These are phyloP conservation scores for Scelioninae gen. 1 DNA, from an alignment of 2,888 invertebrate genomes.

Conservation along the genomic window DNA sequence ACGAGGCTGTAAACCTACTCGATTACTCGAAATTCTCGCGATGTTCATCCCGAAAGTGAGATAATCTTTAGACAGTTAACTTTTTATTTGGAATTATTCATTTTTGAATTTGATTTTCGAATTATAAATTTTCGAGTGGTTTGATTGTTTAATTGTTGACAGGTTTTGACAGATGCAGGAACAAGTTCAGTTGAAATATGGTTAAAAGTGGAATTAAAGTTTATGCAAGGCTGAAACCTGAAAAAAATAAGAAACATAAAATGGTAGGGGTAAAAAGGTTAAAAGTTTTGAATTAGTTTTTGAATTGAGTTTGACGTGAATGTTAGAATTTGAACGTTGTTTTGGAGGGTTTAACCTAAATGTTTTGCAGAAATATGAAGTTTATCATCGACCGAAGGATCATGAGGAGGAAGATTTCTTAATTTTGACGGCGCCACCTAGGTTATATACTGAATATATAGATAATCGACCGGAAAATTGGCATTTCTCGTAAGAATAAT, in stretches of 20 bases:
- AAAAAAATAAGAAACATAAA: conserved; percentile 54
- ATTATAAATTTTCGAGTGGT: conserved; percentile 10
- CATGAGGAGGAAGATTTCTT: conserved; percentile 75
- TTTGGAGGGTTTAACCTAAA: too few relatives aligned
- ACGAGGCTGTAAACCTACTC: conserved; percentile 32
- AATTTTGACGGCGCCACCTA: conserved; percentile 70
- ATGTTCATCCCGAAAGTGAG: too few relatives aligned
- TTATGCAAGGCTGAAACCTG: conserved; percentile 61
- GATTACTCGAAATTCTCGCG: conserved; percentile 47
- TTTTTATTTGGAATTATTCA: too few relatives aligned
- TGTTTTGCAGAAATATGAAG: conserved; percentile 73
- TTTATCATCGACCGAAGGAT: conserved; percentile 75
- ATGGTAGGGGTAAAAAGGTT: conserved; percentile 25
- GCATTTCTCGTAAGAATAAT: conserved; percentile 77
- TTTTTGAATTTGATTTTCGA: too few relatives aligned
- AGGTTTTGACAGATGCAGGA: conserved; percentile 3
- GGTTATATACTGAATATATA: conserved; percentile 72
- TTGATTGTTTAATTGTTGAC: neutral
- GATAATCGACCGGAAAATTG: conserved; percentile 79
- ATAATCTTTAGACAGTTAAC: too few relatives aligned
- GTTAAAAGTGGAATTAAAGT: conserved; percentile 62
- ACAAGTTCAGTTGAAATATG: conserved; percentile 32
- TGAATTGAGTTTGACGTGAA: too few relatives aligned
- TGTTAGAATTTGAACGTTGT: too few relatives aligned
- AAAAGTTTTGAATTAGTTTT: too few relatives aligned